phyloP scores from a whole-genome alignment of 1,140 invertebrate genomes.

The Meteorus sp. region DNA sequence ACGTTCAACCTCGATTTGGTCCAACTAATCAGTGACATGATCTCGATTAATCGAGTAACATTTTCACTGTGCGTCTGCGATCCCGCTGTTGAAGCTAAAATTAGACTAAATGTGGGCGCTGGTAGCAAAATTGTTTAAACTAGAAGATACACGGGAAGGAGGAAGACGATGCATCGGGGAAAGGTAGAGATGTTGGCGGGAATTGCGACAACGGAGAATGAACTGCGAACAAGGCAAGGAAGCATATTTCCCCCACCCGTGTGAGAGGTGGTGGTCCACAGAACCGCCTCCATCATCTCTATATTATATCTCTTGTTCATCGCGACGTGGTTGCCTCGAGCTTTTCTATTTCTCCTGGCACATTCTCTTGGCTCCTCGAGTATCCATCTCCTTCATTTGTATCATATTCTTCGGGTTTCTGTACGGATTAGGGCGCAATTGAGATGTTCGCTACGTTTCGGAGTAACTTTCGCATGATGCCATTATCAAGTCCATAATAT shows the following conservation, averaged over 20 bases:
- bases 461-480: neutral
- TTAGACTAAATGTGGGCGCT: slow-evolving; percentile 28
- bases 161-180: neutral
- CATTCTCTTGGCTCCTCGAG: too few species aligned
- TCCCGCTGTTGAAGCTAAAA: slow-evolving; percentile 20
- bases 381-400: too few species aligned
- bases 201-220: slow-evolving; percentile 17
- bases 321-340: slow-evolving; percentile 2
- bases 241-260: slow-evolving; percentile 23
- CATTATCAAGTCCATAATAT: neutral
- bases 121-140: neutral
- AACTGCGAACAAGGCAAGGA: slow-evolving; percentile 19
- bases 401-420: too few species aligned
- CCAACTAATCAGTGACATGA: neutral
- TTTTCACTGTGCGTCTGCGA: neutral
- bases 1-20: slow-evolving; percentile 1
- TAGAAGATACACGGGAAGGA: neutral
- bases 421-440: neutral
- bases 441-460: neutral
- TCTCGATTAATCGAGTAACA: slow-evolving; percentile 10
- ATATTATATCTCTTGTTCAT: slow-evolving; percentile 21
- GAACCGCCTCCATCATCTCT: slow-evolving; percentile 38
- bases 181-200: slow-evolving; percentile 14
- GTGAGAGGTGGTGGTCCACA: slow-evolving; percentile 50
- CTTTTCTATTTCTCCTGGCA: slow-evolving; percentile 15